Evolutionary conservation across 2,797 vertebrate genomes (phyloP).

Genomic region (Chrysocyon brachyurus): DNA sequence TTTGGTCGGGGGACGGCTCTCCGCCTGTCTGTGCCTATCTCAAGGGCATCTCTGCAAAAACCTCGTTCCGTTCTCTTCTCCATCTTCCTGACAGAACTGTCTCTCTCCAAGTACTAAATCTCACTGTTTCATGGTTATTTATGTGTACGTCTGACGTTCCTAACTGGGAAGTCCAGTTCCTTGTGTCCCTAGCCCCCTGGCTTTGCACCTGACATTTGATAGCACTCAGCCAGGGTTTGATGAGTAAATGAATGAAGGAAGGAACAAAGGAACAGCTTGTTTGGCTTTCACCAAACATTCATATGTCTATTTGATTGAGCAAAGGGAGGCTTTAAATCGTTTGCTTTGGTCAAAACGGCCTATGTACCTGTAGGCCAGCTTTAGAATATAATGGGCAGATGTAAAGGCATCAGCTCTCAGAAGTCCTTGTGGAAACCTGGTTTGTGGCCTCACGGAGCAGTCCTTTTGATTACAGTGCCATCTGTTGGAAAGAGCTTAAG

Average conservation of each 20-base stretch:
- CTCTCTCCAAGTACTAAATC: background rate
- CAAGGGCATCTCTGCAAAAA: background rate
- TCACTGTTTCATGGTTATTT: background rate
- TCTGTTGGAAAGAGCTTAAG: background rate
- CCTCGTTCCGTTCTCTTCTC: background rate
- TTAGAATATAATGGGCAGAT: constrained; percentile 4
- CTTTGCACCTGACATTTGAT: background rate
- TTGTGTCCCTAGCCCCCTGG: background rate
- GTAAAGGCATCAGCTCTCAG: constrained; percentile 1
- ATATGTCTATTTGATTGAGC: constrained; percentile 10
- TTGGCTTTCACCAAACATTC: background rate
- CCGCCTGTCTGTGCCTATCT: background rate
- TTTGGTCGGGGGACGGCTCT: background rate
- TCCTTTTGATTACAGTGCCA: background rate
- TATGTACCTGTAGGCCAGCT: background rate
- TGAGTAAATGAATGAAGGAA: background rate
- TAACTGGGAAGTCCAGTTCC: background rate
- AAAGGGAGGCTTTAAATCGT: constrained; percentile 28
- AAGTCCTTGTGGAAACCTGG: background rate
- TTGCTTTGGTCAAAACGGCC: constrained; percentile 3
- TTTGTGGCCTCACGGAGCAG: background rate
- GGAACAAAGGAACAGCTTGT: constrained; percentile 1
- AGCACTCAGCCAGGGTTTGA: background rate
- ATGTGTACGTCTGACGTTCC: background rate
- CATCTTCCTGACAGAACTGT: background rate